Evolutionary conservation across 2,797 vertebrate genomes (phyloP).

Genomic region (Yasuhikotakia modesta): DNA sequence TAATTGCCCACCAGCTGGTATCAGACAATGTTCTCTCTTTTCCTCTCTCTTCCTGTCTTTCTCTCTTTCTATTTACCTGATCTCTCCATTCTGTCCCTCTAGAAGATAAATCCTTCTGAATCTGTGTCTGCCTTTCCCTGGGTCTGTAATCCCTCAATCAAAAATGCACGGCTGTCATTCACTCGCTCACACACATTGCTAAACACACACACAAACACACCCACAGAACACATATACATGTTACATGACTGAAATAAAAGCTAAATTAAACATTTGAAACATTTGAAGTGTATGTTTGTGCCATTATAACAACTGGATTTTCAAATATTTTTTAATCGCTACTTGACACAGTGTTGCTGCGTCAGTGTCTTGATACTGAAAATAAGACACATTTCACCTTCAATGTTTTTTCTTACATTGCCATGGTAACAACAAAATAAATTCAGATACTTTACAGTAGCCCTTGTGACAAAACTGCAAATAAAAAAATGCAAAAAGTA

Average conservation of each 20-base stretch:
- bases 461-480: too few relatives aligned
- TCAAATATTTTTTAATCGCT: too few relatives aligned
- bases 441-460: too few relatives aligned
- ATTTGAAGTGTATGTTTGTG: neutral
- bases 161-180: neutral
- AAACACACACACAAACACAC: neutral
- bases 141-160: conserved; percentile 28
- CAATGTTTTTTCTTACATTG: too few relatives aligned
- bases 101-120: conserved; percentile 15
- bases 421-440: too few relatives aligned
- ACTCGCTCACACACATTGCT: neutral
- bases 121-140: conserved; percentile 5
- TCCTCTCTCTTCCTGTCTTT: neutral
- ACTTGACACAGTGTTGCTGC: neutral
- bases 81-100: conserved; percentile 20
- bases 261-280: conserved; percentile 1
- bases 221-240: neutral
- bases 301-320: neutral
- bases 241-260: neutral
- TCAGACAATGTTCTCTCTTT: neutral
- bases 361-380: too few relatives aligned
- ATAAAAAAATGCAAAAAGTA: too few relatives aligned
- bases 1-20: conserved; percentile 46
- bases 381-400: too few relatives aligned
- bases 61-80: conserved; percentile 20